A percentile compares a stretch with the other conserved stretches of the same genome.
Evolutionary conservation across 2,888 invertebrate genomes (phyloP).

Genomic region (Dorcus parallelipipedus): DNA sequence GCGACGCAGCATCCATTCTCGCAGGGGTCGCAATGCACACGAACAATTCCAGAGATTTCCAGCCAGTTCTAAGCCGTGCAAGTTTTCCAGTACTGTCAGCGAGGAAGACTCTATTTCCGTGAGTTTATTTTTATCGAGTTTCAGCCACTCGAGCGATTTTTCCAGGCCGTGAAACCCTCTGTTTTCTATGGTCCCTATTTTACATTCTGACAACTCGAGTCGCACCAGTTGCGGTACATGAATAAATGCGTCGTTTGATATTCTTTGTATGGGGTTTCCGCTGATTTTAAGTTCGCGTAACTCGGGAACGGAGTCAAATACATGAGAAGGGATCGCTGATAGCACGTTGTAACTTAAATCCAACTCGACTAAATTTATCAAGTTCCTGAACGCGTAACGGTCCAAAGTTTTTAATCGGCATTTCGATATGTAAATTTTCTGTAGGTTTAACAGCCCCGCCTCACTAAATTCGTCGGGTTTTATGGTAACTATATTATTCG

Average conservation of each 20-base stretch:
- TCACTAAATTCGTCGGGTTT: slow-evolving; percentile 71
- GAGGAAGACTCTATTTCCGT: slow-evolving; percentile 64
- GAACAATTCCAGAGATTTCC: slow-evolving; percentile 82
- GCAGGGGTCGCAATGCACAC: slow-evolving; percentile 68
- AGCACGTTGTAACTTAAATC: slow-evolving; percentile 75
- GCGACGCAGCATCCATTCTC: slow-evolving; percentile 75
- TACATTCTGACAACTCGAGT: slow-evolving; percentile 72
- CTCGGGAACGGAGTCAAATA: slow-evolving; percentile 70
- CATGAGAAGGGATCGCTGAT: slow-evolving; percentile 65
- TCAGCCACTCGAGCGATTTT: slow-evolving; percentile 70
- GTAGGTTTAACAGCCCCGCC: slow-evolving; percentile 74
- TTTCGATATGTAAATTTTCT: slow-evolving; percentile 71
- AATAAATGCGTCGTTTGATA: slow-evolving; percentile 67
- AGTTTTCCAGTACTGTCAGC: slow-evolving; percentile 63
- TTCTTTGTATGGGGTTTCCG: slow-evolving; percentile 70
- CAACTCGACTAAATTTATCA: slow-evolving; percentile 77
- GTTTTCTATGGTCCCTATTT: slow-evolving; percentile 64
- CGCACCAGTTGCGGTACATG: slow-evolving; percentile 66
- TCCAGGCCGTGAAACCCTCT: slow-evolving; percentile 72
- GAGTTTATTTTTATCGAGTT: slow-evolving; percentile 72
- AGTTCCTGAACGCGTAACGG: slow-evolving; percentile 69
- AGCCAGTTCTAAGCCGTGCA: slow-evolving; percentile 74
- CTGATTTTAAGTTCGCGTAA: slow-evolving; percentile 70
- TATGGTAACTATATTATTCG: slow-evolving; percentile 66
- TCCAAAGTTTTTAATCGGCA: slow-evolving; percentile 69